Conservation (phyloP, 2,888 invertebrate species). For the Miltochrista miniata region DNA sequence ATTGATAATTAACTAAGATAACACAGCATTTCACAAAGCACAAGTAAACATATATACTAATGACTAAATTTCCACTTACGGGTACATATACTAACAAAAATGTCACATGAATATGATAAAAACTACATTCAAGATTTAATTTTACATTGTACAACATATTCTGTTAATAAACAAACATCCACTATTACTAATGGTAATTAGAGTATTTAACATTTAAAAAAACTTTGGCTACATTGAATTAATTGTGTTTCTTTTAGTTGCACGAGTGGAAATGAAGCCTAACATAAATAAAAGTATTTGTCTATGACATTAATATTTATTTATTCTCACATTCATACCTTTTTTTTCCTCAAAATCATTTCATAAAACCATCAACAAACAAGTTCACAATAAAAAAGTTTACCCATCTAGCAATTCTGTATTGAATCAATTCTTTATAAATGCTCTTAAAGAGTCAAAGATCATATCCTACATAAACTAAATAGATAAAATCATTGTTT, state of each 20-base stretch:
- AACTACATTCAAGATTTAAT: not conserved
- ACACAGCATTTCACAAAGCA: constrained; percentile 42
- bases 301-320: no score
- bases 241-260: constrained; percentile 5
- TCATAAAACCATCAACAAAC: constrained; percentile 34
- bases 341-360: constrained; percentile 23
- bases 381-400: constrained; percentile 26
- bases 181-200: constrained; percentile 7
- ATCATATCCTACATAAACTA: constrained; percentile 28
- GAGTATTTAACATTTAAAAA: constrained; percentile 19
- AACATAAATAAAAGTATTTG: constrained; percentile 12
- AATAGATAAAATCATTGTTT: constrained; percentile 34
- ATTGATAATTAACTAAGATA: constrained; percentile 35
- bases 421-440: constrained; percentile 2
- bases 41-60: constrained; percentile 28
- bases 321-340: constrained; percentile 15
- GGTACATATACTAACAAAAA: not conserved
- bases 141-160: not conserved
- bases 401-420: constrained; percentile 29
- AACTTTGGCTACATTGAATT: constrained; percentile 23
- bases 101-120: not conserved
- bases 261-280: constrained; percentile 25
- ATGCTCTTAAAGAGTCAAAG: constrained; percentile 36
- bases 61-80: constrained; percentile 31
- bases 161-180: not conserved